These are phyloP conservation scores for Microtus ochrogaster DNA, from an alignment of 2,113 vertebrate genomes.

Conservation along the genomic window DNA sequence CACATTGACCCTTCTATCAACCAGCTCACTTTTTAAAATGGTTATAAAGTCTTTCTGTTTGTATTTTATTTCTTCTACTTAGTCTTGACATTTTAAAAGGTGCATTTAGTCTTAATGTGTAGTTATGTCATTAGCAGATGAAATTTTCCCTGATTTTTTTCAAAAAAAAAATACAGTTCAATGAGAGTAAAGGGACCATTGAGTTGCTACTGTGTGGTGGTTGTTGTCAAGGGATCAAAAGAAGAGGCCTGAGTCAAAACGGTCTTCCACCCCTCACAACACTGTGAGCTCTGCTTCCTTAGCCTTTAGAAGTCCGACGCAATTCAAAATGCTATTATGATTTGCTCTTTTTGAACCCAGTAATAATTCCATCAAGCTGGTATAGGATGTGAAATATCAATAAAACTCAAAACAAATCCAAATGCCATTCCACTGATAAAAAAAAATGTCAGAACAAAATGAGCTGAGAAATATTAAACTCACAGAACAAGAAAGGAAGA, in stretches of 20 bases:
- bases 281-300: neutral
- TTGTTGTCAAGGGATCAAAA: neutral
- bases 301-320: slow-evolving; percentile 21
- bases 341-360: slow-evolving; percentile 39
- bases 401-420: slow-evolving; percentile 45
- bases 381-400: neutral
- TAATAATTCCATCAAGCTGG: slow-evolving; percentile 10
- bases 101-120: slow-evolving; percentile 44
- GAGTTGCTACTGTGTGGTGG: neutral
- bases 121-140: slow-evolving; percentile 58
- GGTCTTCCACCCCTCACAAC: neutral
- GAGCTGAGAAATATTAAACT: slow-evolving; percentile 35
- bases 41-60: slow-evolving; percentile 50
- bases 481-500: neutral
- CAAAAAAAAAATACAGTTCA: slow-evolving; percentile 47
- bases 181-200: neutral
- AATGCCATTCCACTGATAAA: neutral
- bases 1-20: neutral
- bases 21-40: neutral
- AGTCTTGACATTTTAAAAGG: slow-evolving; percentile 57
- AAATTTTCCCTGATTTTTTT: slow-evolving; percentile 53
- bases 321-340: slow-evolving; percentile 16
- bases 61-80: slow-evolving; percentile 34
- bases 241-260: neutral
- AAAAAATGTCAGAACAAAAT: neutral